phyloP scores from a whole-genome alignment of 2,888 invertebrate genomes.

The Xestia c-nigrum region DNA sequence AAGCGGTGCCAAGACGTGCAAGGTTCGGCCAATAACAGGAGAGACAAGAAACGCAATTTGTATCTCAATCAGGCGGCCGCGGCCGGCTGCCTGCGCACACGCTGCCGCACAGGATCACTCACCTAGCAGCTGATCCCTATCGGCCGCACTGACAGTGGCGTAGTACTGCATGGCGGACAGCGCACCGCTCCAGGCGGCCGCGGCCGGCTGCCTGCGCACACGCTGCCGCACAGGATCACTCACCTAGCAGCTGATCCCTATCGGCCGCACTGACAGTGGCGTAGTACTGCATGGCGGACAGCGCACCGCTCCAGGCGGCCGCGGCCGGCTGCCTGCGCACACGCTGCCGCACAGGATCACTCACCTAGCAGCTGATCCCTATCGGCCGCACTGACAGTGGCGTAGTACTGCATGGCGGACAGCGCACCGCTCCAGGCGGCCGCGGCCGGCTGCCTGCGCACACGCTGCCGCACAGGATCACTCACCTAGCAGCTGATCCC shows the following conservation, averaged over 20 bases:
- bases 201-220: constrained; percentile 1
- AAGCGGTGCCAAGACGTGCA: not conserved
- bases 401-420: constrained; percentile 1
- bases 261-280: constrained; percentile 81
- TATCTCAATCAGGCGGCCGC: constrained; percentile 77
- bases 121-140: constrained; percentile 1
- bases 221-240: not conserved
- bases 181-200: not conserved
- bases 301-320: not conserved
- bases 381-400: not conserved
- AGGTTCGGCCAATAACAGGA: not conserved
- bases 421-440: constrained; percentile 1
- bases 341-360: not conserved
- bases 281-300: constrained; percentile 1
- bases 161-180: constrained; percentile 1
- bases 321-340: constrained; percentile 1
- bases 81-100: constrained; percentile 93
- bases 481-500: constrained; percentile 1
- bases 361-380: constrained; percentile 1
- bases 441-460: not conserved
- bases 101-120: constrained; percentile 89
- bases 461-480: not conserved
- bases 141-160: constrained; percentile 1
- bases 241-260: not conserved
- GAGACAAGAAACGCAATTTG: not conserved